A percentile compares a stretch with the other conserved stretches of the same genome.
Conservation (phyloP, 1,140 invertebrate species). For the Drosophila chauvacae region DNA sequence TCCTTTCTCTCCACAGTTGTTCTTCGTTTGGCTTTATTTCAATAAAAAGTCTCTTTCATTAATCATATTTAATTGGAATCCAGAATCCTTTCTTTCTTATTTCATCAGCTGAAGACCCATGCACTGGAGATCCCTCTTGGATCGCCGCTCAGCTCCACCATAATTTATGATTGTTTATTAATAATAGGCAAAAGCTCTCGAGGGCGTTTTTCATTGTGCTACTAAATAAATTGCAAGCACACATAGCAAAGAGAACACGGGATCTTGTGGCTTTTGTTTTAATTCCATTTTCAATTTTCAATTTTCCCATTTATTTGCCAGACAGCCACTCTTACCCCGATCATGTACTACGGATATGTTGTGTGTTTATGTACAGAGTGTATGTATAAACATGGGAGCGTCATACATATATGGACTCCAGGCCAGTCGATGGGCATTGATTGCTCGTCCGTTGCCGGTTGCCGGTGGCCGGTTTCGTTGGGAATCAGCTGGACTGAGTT, state of each 20-base stretch:
- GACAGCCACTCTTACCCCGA: conserved; percentile 4
- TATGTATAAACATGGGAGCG: conserved; percentile 16
- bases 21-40: not conserved
- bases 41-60: not conserved
- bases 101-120: not conserved
- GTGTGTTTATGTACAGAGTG: conserved; percentile 15
- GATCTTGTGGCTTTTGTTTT: conserved; percentile 45
- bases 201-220: conserved; percentile 41
- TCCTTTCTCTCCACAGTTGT: not conserved
- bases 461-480: conserved; percentile 65
- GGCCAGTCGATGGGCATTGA: conserved; percentile 40
- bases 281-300: conserved; percentile 46
- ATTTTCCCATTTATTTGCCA: conserved; percentile 31
- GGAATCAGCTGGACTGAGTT: conserved; percentile 75
- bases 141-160: conserved; percentile 19
- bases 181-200: conserved; percentile 42
- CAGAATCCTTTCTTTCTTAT: conserved; percentile 2
- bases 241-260: conserved; percentile 3
- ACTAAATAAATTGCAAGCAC: conserved; percentile 44
- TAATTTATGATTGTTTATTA: conserved; percentile 65
- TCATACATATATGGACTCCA: conserved; percentile 13
- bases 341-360: conserved; percentile 7
- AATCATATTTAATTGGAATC: not conserved
- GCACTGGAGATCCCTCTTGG: conserved; percentile 4
- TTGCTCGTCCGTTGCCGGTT: conserved; percentile 45